These are phyloP conservation scores for Zophobas atratus DNA, from an alignment of 1,140 invertebrate species.

Conservation along the genomic window DNA sequence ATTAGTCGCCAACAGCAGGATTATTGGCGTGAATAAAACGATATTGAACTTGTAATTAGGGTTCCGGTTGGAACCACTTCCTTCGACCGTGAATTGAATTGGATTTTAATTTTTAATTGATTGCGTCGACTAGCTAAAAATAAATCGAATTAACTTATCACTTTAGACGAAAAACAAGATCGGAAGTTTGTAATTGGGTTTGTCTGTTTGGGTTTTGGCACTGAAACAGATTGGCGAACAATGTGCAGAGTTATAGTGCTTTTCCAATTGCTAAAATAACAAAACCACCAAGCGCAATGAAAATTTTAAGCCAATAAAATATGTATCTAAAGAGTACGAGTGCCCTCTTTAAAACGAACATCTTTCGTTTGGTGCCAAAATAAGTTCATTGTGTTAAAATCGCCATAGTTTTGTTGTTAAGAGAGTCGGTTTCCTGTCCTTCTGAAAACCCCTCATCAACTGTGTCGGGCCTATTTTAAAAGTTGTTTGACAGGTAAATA, in stretches of 20 bases:
- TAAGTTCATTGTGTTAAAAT: background rate
- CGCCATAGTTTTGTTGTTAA: no score
- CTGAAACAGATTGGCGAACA: background rate
- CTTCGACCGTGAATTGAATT: constrained; percentile 18
- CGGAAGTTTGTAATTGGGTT: background rate
- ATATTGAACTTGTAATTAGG: constrained; percentile 15
- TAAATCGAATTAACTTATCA: constrained; percentile 35
- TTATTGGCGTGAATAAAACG: background rate
- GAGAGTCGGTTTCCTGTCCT: background rate
- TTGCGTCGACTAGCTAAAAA: constrained; percentile 23
- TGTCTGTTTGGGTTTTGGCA: background rate
- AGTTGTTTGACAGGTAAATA: no score
- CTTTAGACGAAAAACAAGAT: background rate
- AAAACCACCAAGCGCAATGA: no score
- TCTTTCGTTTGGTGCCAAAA: background rate
- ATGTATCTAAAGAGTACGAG: no score
- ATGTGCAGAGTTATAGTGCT: no score
- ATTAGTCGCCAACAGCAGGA: background rate
- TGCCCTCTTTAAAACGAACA: no score
- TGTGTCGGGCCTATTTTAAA: no score
- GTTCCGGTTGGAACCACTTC: background rate
- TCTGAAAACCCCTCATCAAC: background rate
- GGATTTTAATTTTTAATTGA: constrained; percentile 36
- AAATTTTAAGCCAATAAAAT: no score
- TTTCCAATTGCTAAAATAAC: no score